Conservation (phyloP, 2,888 invertebrate species). For the Heliconius charithonia region DNA sequence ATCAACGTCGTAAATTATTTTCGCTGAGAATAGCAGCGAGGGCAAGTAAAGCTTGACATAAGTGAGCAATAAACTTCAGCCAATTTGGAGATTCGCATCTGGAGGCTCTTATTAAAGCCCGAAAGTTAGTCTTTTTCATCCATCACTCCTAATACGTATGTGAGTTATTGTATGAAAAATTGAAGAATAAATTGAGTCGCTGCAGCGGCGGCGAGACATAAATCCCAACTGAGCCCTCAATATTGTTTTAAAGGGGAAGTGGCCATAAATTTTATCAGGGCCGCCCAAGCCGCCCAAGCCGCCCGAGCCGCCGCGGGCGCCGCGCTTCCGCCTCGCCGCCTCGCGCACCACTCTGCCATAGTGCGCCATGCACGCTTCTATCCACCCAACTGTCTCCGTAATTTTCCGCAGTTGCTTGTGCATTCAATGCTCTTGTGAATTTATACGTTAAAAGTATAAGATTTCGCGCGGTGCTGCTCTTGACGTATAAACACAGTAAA, state of each 20-base stretch:
- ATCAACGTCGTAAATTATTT: conserved; percentile 82
- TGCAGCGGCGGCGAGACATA: conserved; percentile 84
- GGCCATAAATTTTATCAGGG: conserved; percentile 85
- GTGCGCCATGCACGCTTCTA: conserved; percentile 42
- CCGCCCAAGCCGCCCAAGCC: conserved; percentile 71
- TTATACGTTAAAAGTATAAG: conserved; percentile 67
- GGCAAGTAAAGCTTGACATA: conserved; percentile 84
- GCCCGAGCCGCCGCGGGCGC: conserved; percentile 49
- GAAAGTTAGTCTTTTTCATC: conserved; percentile 85
- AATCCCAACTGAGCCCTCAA: conserved; percentile 85
- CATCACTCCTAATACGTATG: conserved; percentile 84
- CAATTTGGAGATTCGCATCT: conserved; percentile 85
- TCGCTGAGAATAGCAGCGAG: conserved; percentile 79
- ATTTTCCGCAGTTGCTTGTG: conserved; percentile 77
- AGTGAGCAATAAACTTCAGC: conserved; percentile 84
- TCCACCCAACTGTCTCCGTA: conserved; percentile 63
- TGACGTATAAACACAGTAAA: not conserved
- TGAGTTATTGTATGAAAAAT: conserved; percentile 85
- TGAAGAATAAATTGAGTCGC: conserved; percentile 85
- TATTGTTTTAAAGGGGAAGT: conserved; percentile 85
- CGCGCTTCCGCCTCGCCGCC: conserved; percentile 53
- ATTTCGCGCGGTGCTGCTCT: conserved; percentile 15
- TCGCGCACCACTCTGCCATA: conserved; percentile 42
- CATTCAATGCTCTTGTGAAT: conserved; percentile 72
- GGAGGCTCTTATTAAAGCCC: conserved; percentile 84